Conservation (phyloP, 2,888 invertebrate genomes). For the Phaonia tiefii region DNA sequence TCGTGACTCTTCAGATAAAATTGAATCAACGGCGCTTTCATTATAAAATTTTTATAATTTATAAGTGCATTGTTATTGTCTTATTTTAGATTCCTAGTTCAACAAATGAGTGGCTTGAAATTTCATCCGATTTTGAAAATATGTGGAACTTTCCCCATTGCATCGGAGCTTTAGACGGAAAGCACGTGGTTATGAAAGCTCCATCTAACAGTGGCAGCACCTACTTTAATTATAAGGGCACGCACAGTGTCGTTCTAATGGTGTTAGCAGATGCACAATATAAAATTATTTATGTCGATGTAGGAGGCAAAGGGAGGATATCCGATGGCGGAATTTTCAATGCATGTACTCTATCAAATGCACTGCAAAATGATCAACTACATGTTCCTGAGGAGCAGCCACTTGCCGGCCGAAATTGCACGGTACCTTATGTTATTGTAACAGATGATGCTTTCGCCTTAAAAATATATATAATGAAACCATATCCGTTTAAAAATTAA, state of each 20-base stretch:
- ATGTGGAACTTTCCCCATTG: conserved; percentile 51
- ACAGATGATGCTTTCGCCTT: conserved; percentile 45
- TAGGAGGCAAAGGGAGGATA: conserved; percentile 49
- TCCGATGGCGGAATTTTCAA: background rate
- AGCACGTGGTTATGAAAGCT: conserved; percentile 49
- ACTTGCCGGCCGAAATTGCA: background rate
- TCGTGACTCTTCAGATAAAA: no score
- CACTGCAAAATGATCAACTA: background rate
- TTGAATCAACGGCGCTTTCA: no score
- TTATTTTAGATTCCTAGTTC: conserved; percentile 54
- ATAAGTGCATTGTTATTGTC: conserved; percentile 18
- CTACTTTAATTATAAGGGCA: conserved; percentile 56
- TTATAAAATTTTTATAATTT: no score
- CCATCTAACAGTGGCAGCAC: conserved; percentile 47
- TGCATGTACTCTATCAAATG: background rate
- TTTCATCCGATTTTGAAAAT: conserved; percentile 12
- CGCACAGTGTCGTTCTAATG: conserved; percentile 53
- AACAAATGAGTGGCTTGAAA: conserved; percentile 35
- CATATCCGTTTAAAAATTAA: conserved; percentile 39
- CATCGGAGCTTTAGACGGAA: conserved; percentile 44
- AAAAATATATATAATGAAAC: conserved; percentile 47
- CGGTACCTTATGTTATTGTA: conserved; percentile 36
- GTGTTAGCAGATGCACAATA: conserved; percentile 61
- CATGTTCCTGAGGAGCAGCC: background rate
- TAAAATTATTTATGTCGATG: conserved; percentile 50